Evolutionary conservation across 2,113 vertebrate species (phyloP).

Genomic region (Seriola aureovittata): DNA sequence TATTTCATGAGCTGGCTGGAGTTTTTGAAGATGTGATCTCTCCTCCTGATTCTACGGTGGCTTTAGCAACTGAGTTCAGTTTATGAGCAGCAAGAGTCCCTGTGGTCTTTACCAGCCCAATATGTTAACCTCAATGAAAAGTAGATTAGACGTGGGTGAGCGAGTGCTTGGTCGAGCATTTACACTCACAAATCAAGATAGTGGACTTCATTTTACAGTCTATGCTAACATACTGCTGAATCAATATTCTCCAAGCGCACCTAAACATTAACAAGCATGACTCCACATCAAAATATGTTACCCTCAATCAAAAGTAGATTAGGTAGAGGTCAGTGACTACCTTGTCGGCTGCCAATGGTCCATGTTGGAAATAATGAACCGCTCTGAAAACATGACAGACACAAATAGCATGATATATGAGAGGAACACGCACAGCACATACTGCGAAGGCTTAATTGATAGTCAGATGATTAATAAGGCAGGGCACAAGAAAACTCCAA

Average conservation of each 20-base stretch:
- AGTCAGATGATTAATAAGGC: constrained; percentile 68
- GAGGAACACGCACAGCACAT: constrained; percentile 15
- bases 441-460: constrained; percentile 64
- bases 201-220: constrained; percentile 32
- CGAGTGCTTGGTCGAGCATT: constrained; percentile 43
- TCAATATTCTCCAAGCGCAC: constrained; percentile 48
- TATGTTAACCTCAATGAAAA: constrained; percentile 64
- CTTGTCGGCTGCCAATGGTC: constrained; percentile 64
- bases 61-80: constrained; percentile 38
- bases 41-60: constrained; percentile 30
- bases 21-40: constrained; percentile 49
- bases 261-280: constrained; percentile 40
- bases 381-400: constrained; percentile 68
- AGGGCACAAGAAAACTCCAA: constrained; percentile 57
- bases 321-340: constrained; percentile 67
- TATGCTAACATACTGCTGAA: constrained; percentile 15
- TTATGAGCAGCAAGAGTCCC: constrained; percentile 45
- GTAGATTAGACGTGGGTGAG: constrained; percentile 56
- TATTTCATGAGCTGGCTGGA: constrained; percentile 32
- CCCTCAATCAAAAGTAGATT: constrained; percentile 73
- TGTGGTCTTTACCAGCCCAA: constrained; percentile 40
- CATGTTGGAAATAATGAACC: constrained; percentile 76
- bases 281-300: constrained; percentile 43
- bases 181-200: constrained; percentile 43
- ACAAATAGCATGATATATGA: constrained; percentile 77